Evolutionary conservation across 1,140 invertebrate genomes (phyloP), one percentile per base, ranked within the genome.

Genomic region (Chrysopa pallens): DNA sequence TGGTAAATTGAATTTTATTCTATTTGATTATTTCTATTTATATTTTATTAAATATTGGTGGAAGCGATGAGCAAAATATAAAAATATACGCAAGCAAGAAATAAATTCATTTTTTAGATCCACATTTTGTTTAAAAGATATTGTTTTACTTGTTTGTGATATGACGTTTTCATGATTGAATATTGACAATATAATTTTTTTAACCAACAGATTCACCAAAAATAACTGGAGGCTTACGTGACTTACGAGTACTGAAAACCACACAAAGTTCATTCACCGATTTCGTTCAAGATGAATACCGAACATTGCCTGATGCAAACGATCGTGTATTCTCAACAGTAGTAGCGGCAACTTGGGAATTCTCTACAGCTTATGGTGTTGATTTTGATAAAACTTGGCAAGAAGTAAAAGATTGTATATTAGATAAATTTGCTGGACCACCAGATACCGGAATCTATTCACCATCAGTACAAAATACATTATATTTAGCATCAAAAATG

Each of bases 201-300:
- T 40, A 8, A 9, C 41, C 46, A 48, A 46, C 52, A 73, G 72
- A 67, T 52, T 62, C 63, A 4, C 72, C 73, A 23, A 61, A 59
- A 29, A 69, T 81, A 17, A 71, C 69, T 40, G 72, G 73, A 17
- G 75, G 76, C 14, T 58, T 84, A 33, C 74, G 69, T 38, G 70
- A 70, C n/a, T 58, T 83, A 15, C 63, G 75, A 14, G 72, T 84
- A 0, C 54, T 83, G 40, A 83, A 83, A 59, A 82, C 80, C 0
- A 84, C 81, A 0, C 76, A 83, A 52, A 83, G 80, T 2, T 72
- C 79, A 6, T 85, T 85, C 54, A 73, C 72, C 2, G 75, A 83
- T 56, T 84, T 84, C 51, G 69, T 80, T 15, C 70, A 76, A 54
- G 80, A 84, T 50, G 80, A 82, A 47, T 84, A 75, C 49, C 69